A percentile compares a stretch with the other conserved stretches of the same genome.
Evolutionary conservation across 2,797 vertebrate genomes (phyloP).

Genomic region (Anolis apletophallus): DNA sequence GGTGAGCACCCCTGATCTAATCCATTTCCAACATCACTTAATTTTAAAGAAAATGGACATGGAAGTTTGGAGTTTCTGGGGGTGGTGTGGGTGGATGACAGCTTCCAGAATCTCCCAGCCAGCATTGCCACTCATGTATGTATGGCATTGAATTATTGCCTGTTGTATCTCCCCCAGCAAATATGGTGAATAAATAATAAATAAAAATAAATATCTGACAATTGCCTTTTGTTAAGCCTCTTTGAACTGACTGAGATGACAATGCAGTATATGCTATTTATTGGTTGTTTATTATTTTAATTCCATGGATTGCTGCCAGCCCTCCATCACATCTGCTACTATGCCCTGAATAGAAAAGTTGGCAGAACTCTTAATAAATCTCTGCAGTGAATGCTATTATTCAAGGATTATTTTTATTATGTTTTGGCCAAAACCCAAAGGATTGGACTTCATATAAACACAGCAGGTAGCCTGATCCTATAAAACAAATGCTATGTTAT

Average conservation of each 20-base stretch:
- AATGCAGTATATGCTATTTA: neutral
- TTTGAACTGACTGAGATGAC: neutral
- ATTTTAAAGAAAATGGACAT: no score
- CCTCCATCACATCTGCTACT: neutral
- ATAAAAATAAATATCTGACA: neutral
- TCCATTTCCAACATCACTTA: neutral
- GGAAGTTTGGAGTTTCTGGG: no score
- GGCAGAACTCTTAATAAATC: constrained; percentile 3
- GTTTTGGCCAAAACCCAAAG: neutral
- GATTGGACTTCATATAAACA: constrained; percentile 2
- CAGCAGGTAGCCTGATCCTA: constrained; percentile 1
- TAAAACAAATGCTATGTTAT: constrained; percentile 3
- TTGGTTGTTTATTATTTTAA: constrained; percentile 1
- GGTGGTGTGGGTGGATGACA: no score
- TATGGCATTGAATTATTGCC: no score
- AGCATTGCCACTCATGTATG: no score
- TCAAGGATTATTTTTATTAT: constrained; percentile 10
- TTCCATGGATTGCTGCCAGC: constrained; percentile 5
- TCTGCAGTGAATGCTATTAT: neutral
- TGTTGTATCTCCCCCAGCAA: no score
- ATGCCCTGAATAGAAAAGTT: constrained; percentile 7
- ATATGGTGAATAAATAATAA: no score
- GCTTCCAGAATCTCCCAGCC: no score
- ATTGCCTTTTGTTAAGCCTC: neutral
- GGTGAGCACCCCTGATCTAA: no score